These are phyloP conservation scores for Lottia scabra DNA, from an alignment of 2,888 invertebrate genomes.

Conservation along the genomic window DNA sequence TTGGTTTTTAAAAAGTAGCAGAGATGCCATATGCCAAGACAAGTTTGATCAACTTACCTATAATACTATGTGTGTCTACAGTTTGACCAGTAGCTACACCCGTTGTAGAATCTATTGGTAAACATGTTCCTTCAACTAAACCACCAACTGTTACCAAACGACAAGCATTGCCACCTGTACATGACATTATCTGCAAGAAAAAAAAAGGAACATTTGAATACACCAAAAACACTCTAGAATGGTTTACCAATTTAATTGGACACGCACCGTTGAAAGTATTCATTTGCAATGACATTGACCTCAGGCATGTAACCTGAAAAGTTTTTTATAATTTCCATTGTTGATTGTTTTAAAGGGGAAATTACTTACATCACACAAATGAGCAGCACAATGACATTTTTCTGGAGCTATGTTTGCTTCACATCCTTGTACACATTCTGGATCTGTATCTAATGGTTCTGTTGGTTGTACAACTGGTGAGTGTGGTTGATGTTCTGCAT, in stretches of 20 bases:
- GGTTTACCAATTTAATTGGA: too few species aligned
- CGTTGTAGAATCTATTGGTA: background rate
- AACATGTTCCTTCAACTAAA: background rate
- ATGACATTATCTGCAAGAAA: background rate
- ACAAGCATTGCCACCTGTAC: background rate
- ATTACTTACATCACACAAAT: conserved; percentile 1
- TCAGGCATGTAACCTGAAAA: too few species aligned
- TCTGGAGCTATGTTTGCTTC: background rate
- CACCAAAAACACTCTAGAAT: too few species aligned
- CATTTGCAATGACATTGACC: too few species aligned
- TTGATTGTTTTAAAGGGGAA: too few species aligned
- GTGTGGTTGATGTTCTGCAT: too few species aligned
- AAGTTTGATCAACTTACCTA: too few species aligned
- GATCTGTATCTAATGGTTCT: background rate
- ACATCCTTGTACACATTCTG: background rate
- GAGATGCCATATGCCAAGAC: too few species aligned
- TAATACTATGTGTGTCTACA: background rate
- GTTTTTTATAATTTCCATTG: too few species aligned
- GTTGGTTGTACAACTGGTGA: background rate
- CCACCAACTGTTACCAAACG: background rate
- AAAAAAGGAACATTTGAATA: too few species aligned
- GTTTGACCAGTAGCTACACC: background rate
- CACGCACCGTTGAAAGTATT: too few species aligned
- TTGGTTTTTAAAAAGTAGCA: too few species aligned
- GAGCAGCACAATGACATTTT: background rate